Base-by-base conservation (phyloP, 2,888 invertebrate genomes). In the Tyria jacobaeae region DNA sequence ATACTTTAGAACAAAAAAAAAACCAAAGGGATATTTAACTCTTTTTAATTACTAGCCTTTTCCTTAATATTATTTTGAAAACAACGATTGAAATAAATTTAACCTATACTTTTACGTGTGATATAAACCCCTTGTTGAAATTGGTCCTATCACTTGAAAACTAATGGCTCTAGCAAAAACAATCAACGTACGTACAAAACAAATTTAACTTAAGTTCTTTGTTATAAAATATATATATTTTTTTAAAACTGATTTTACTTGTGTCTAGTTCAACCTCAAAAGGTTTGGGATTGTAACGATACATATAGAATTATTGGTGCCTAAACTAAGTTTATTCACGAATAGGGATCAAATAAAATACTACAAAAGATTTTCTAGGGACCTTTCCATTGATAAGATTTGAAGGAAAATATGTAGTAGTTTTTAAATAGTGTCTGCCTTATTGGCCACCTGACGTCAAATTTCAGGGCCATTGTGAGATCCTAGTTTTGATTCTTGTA, bases 281-380 rank as follows among this genome's bases (percentile, higher is more conserved):
- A 51, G 51, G 58, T 48, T 31, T 34, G 49, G 39, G 49, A 52
- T 58, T 35, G 35, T 39, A 47, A 55, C 47, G 58, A 52, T 61
- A 61, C 39, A 51, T 47, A 35, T 27, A 25, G 52, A n/a, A 56
- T 61, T 61, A 50, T 50, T 61, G 56, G 50, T 50, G 56, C 56
- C 41, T 57, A 41, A 57, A 56, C 56, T 44, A 44, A 51, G 56
- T 61, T 61, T 61, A 52, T 55, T 50, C 21, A 41, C 31, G 44
- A 34, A 15, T 57, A 52, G 61, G 56, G 60, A 60, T 55, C 60
- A 51, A 55, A 60, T 60, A 60, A 58, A 60, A 60, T 55, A 60
- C 60, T 50, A 55, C 55, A 50, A 44, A 51, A 58, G 58, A 52
- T 34, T 52, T 21, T 31, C 50, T 41, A 49, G 34, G 31, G 27